Conservation (phyloP, 2,113 vertebrate species). For the Rhynchomys soricoides region DNA sequence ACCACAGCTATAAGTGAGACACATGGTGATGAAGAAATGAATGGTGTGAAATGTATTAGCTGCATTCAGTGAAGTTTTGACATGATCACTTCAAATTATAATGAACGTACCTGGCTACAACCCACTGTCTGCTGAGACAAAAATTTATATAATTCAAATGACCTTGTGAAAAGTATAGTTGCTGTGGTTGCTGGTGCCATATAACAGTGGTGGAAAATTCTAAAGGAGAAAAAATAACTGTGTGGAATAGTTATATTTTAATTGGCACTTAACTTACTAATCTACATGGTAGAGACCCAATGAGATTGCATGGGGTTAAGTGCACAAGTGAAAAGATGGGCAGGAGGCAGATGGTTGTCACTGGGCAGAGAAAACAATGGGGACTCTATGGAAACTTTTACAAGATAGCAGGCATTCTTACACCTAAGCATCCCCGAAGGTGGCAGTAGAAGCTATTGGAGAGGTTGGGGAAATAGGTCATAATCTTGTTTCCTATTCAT, state of each 20-base stretch:
- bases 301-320: accelerated
- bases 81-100: neutral
- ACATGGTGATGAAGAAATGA: too few relatives aligned
- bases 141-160: neutral
- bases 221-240: too few relatives aligned
- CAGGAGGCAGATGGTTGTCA: neutral
- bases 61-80: neutral
- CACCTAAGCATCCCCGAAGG: neutral
- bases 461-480: neutral
- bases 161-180: too few relatives aligned
- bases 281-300: too few relatives aligned
- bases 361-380: accelerated
- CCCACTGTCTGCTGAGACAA: neutral
- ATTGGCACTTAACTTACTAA: neutral
- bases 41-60: neutral
- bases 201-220: neutral
- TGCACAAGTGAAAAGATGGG: neutral
- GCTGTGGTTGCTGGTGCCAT: too few relatives aligned
- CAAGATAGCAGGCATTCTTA: accelerated
- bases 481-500: neutral
- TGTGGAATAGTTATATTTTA: neutral
- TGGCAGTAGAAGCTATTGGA: too few relatives aligned
- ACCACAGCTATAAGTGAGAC: neutral
- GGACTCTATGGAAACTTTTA: neutral
- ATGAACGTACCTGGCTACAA: neutral